phyloP scores from a whole-genome alignment of 1,140 invertebrate species.

The Trissolcus basalis region DNA sequence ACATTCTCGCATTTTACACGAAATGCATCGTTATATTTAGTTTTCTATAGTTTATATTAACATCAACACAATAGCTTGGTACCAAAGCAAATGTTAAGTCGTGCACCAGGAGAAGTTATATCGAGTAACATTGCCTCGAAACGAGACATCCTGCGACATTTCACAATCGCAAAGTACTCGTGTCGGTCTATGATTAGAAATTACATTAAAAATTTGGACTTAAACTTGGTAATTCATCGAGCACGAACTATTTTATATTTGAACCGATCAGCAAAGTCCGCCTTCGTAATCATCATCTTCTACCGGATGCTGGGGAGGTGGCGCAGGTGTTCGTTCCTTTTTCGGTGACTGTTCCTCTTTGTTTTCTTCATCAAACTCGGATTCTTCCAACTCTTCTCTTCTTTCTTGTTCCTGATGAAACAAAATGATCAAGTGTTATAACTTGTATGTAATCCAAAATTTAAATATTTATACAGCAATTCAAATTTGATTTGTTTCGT shows the following conservation, averaged over 20 bases:
- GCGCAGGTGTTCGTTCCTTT: conserved; percentile 11
- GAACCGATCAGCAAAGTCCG: conserved; percentile 66
- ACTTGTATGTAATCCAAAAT: no score
- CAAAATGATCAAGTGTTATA: neutral
- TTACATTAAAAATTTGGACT: conserved; percentile 48
- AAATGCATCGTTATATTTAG: conserved; percentile 19
- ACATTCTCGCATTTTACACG: conserved; percentile 18
- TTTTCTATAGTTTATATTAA: conserved; percentile 10
- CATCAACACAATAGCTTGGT: conserved; percentile 21
- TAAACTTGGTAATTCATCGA: conserved; percentile 20
- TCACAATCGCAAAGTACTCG: conserved; percentile 17
- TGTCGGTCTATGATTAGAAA: conserved; percentile 32
- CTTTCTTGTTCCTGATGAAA: conserved; percentile 18
- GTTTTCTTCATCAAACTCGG: conserved; percentile 11
- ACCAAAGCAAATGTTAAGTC: conserved; percentile 33
- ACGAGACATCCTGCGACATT: conserved; percentile 12
- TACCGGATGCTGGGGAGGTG: conserved; percentile 24
- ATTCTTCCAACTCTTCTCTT: conserved; percentile 8
- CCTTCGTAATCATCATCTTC: conserved; percentile 67
- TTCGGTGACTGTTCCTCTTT: conserved; percentile 17
- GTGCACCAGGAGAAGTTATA: conserved; percentile 18
- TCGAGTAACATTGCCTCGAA: conserved; percentile 14
- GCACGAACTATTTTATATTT: conserved; percentile 36
- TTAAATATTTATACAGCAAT: no score
- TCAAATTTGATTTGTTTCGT: conserved; percentile 12